Percentiles rank a stretch among this genome's conserved stretches.
phyloP scores from a whole-genome alignment of 2,888 invertebrate genomes.

The Ectemnius cavifrons region DNA sequence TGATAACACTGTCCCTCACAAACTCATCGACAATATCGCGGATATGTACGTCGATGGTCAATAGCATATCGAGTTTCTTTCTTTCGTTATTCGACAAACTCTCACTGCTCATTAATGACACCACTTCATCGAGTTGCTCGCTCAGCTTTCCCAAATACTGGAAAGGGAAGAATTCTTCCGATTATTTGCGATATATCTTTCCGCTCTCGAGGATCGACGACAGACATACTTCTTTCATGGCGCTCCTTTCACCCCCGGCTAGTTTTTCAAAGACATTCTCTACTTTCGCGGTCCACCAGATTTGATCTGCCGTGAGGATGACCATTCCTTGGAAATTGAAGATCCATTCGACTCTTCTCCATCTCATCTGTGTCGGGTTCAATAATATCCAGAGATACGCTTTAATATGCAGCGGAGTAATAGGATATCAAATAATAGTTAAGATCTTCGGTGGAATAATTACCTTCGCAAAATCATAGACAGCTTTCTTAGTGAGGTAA shows the following conservation, averaged over 20 bases:
- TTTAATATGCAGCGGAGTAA: too few relatives aligned
- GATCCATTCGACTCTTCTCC: conserved; percentile 90
- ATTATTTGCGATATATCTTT: background rate
- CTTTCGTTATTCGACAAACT: conserved; percentile 87
- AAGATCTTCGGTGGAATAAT: conserved; percentile 56
- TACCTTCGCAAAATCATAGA: conserved; percentile 91
- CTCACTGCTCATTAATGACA: conserved; percentile 78
- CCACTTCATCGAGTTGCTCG: conserved; percentile 89
- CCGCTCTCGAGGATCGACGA: too few relatives aligned
- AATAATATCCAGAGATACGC: background rate
- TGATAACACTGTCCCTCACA: conserved; percentile 89
- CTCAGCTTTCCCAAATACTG: conserved; percentile 88
- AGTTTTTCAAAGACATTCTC: conserved; percentile 91
- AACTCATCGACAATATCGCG: conserved; percentile 93
- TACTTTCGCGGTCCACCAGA: conserved; percentile 98
- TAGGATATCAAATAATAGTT: too few relatives aligned
- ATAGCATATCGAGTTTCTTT: conserved; percentile 91
- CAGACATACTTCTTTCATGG: conserved; percentile 87
- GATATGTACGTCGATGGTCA: conserved; percentile 95
- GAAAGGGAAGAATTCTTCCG: background rate
- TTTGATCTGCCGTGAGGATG: conserved; percentile 89
- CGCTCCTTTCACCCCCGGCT: conserved; percentile 87
- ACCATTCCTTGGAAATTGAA: conserved; percentile 94
- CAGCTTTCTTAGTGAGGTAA: conserved; percentile 91
- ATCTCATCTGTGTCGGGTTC: conserved; percentile 55